Conservation (phyloP, 2,888 invertebrate genomes). For the Syritta pipiens region DNA sequence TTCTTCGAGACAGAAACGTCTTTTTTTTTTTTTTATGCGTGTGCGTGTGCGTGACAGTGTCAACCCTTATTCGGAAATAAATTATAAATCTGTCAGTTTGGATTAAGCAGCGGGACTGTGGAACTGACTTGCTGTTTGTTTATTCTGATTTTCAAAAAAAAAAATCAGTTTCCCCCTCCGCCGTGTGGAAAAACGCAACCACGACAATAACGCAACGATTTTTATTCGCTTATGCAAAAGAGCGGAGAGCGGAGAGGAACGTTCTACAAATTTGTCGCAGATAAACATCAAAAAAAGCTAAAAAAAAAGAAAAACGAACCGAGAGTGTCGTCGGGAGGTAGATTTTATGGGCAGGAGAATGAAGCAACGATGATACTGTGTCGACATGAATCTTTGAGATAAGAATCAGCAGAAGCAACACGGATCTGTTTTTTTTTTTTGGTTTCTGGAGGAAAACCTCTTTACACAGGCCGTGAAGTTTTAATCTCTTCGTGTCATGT, state of each 20-base stretch:
- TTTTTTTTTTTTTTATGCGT: no score
- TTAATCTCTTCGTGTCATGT: background rate
- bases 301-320: conserved; percentile 47
- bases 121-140: conserved; percentile 64
- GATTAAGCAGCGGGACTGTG: conserved; percentile 69
- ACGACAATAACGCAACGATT: conserved; percentile 21
- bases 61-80: conserved; percentile 69
- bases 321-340: conserved; percentile 14
- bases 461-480: background rate
- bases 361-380: conserved; percentile 45
- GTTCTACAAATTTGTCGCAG: conserved; percentile 63
- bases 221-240: conserved; percentile 54
- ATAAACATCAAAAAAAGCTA: conserved; percentile 62
- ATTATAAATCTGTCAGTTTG: conserved; percentile 71
- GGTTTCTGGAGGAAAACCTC: conserved; percentile 1
- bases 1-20: no score
- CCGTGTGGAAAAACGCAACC: conserved; percentile 27
- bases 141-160: conserved; percentile 54
- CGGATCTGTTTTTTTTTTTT: conserved; percentile 4
- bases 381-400: conserved; percentile 65
- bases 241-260: conserved; percentile 19
- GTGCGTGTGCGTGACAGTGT: conserved; percentile 33
- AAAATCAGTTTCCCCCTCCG: conserved; percentile 53
- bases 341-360: conserved; percentile 20
- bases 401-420: conserved; percentile 43